Evolutionary conservation across 2,888 invertebrate genomes (phyloP), one percentile per base, ranked within the genome.

Genomic region (Pyrocoelia pectoralis): DNA sequence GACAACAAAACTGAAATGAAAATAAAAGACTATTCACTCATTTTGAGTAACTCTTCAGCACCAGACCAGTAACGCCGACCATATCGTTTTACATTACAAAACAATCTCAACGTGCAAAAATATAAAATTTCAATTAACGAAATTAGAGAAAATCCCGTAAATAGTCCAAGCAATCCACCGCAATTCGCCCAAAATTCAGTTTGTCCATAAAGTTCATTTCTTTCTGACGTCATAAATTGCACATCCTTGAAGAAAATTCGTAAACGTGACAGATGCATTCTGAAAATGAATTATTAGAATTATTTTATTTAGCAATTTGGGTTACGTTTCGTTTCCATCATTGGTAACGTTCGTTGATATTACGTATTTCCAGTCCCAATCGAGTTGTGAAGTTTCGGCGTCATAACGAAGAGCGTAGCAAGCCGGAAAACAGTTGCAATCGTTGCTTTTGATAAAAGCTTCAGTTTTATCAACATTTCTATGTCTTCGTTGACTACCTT

Each of bases 161-260:
- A 88, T 0, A 88, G 78, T 3, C 87, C 86, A 1, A 87, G 76
- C 2, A 87, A 76, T 41, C 87, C 86, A 1, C 87, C 87, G 62
- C 84, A 84, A 74, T 84, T 84, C 66, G 86, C 84, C 2, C 86
- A 74, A 73, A 87, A 85, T 73, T 87, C 87, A 0, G 84, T 84
- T 56, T 79, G 69, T 0, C 87, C 86, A 66, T 84, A 86, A 51
- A 87, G 72, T 71, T 86, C 86, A 41, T 85, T 84, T 8, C 87
- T 81, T 56, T 83, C 83, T 54, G 84, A 85, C 0, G 85, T 83
- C 29, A 85, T 80, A 68, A 84, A 86, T 41, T 84, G 83, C 4
- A 87, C 86, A 73, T 91, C 89, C 77, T 90, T 90, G 81, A 90
- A 90, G 80, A 88, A 90, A 50, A 91, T n/a, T 12, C 14, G 17